phyloP scores from a whole-genome alignment of 2,888 invertebrate species.

The Pyrrhia umbra region DNA sequence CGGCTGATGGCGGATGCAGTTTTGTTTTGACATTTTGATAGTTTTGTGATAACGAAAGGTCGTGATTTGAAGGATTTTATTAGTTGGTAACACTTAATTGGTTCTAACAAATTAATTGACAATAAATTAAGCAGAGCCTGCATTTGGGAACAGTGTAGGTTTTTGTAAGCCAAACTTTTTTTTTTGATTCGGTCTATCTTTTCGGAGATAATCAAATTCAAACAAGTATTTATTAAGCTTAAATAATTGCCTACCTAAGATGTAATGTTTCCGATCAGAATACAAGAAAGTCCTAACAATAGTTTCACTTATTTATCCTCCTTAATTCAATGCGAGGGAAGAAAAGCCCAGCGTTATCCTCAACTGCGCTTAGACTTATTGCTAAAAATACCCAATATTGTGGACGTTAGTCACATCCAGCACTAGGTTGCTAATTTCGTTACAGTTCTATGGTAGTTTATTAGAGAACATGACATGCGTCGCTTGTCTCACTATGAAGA shows the following conservation, averaged over 20 bases:
- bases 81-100: background rate
- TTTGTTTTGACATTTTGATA: background rate
- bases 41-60: background rate
- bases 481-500: too few relatives aligned
- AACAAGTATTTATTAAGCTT: background rate
- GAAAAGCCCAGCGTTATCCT: conserved; percentile 29
- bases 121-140: background rate
- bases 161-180: background rate
- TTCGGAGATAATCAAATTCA: too few relatives aligned
- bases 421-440: background rate
- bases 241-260: background rate
- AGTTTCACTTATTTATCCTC: conserved; percentile 4
- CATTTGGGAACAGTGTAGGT: background rate
- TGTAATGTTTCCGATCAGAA: background rate
- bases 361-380: background rate
- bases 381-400: conserved; percentile 38
- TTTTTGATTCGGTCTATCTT: too few relatives aligned
- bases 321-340: background rate
- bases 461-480: too few relatives aligned
- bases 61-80: background rate
- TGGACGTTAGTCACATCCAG: conserved; percentile 15
- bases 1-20: background rate
- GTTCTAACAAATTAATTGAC: background rate
- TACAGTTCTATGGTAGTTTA: background rate
- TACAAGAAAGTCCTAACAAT: background rate